Conservation (phyloP, 2,888 invertebrate genomes). For the Kryphioiulus occultus region DNA sequence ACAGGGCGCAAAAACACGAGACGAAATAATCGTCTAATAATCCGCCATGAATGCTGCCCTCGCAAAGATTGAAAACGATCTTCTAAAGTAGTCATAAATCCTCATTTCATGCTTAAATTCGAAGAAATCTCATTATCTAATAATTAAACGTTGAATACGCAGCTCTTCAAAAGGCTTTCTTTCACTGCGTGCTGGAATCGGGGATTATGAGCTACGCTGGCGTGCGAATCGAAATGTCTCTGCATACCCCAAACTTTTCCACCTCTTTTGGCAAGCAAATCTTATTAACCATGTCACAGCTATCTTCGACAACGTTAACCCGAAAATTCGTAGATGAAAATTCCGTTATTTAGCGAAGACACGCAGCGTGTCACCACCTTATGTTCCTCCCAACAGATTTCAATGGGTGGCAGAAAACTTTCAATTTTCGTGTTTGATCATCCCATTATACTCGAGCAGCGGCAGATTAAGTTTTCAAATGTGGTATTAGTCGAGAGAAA, state of each 20-base stretch:
- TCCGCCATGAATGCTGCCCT: not conserved
- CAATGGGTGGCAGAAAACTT: not conserved
- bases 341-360: not conserved
- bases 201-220: not conserved
- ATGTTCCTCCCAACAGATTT: not conserved
- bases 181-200: not conserved
- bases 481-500: not conserved
- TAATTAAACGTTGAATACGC: slow-evolving; percentile 30
- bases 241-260: not conserved
- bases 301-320: not conserved
- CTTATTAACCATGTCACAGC: not conserved
- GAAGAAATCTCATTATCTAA: slow-evolving; percentile 36
- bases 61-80: slow-evolving; percentile 39
- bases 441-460: not conserved
- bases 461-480: not conserved
- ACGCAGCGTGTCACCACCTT: not conserved
- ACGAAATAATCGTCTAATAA: slow-evolving; percentile 32
- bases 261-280: not conserved
- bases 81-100: slow-evolving; percentile 29
- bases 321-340: not conserved
- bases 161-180: slow-evolving; percentile 6
- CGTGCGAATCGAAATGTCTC: not conserved
- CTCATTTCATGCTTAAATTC: slow-evolving; percentile 39
- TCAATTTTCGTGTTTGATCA: not conserved
- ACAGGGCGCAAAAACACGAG: not conserved